Evolutionary conservation across 2,797 vertebrate species (phyloP).

Genomic region (Acestrorhynchus altus): DNA sequence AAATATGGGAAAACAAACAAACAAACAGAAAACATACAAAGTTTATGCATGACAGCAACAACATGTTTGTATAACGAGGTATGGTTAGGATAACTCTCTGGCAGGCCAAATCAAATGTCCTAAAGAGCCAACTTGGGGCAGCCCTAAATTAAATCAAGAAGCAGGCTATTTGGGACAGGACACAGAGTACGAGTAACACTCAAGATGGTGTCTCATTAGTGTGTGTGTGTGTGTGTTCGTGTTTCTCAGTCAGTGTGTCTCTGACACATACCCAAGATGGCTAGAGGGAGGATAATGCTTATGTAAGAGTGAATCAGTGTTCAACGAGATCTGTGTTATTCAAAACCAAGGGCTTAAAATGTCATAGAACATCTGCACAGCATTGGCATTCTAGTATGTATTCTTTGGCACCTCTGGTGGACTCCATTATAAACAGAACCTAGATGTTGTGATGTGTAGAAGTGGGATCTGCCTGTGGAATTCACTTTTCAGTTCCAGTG

Average conservation of each 20-base stretch:
- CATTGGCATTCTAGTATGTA: background rate
- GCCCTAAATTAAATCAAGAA: background rate
- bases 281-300: slow-evolving; percentile 37
- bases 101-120: too few relatives aligned
- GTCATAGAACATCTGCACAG: slow-evolving; percentile 22
- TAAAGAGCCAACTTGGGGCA: too few relatives aligned
- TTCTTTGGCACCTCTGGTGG: background rate
- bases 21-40: too few relatives aligned
- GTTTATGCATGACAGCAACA: too few relatives aligned
- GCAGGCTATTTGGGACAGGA: background rate
- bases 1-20: too few relatives aligned
- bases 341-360: slow-evolving; percentile 11
- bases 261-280: slow-evolving; percentile 35
- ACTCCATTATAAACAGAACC: background rate
- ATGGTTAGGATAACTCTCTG: too few relatives aligned
- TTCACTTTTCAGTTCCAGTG: background rate
- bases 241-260: slow-evolving; percentile 16
- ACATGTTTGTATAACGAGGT: too few relatives aligned
- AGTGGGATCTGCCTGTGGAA: background rate
- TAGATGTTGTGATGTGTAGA: background rate
- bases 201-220: slow-evolving; percentile 23
- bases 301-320: slow-evolving; percentile 54
- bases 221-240: background rate
- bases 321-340: background rate
- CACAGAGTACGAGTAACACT: background rate